Evolutionary conservation across 1,140 invertebrate genomes (phyloP), one percentile per base, ranked within the genome.

Genomic region (Aphelenchoides fujianensis): DNA sequence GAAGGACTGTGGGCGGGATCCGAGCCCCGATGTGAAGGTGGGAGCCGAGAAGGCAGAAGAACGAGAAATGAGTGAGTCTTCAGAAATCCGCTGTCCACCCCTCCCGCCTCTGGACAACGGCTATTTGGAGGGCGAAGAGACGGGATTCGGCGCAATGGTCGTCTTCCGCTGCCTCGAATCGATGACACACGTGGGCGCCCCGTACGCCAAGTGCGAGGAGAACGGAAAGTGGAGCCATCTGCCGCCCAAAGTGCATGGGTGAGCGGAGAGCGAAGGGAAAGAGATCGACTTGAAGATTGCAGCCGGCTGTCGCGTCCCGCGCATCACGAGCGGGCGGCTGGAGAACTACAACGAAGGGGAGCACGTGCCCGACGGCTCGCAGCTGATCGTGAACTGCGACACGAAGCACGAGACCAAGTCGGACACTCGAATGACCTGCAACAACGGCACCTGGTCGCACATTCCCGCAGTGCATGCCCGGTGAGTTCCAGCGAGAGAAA

Each of bases 401-500:
- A 52, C 72, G n/a, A 83, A 83, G 63, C 87, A 90, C 68, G 90
- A 93, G 75, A 94, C 93, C 79, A 94, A 97, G 82, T 91, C 95
- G 59, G 88, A 90, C 3, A 89, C 89, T 3, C 90, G 90, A 75
- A 89, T 89, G 54, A 89, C 89, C 0, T 98, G 95, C 81, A 91
- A 93, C 82, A 97, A 97, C 82, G 94, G 94, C 5, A 95, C 93
- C 0, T 98, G 94, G 94, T 91, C 91, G 0, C 91, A 94, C 76
- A 91, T 95, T 73, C 95, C n/a, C 94, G 0, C 89, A 89, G 57
- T 97, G 94, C 86, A 89, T 90, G 62, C 93, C 94, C 32, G 92
- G 92, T 78, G 88, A 85, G 68, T 74, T 53, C 3, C 16, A 36
- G 16, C 35, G 3, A 7, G 32, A 48, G 59, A 78, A 23, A 54